A percentile compares a stretch with the other conserved stretches of the same genome.
Conservation (phyloP, 2,888 invertebrate genomes). For the Norana najaformis region DNA sequence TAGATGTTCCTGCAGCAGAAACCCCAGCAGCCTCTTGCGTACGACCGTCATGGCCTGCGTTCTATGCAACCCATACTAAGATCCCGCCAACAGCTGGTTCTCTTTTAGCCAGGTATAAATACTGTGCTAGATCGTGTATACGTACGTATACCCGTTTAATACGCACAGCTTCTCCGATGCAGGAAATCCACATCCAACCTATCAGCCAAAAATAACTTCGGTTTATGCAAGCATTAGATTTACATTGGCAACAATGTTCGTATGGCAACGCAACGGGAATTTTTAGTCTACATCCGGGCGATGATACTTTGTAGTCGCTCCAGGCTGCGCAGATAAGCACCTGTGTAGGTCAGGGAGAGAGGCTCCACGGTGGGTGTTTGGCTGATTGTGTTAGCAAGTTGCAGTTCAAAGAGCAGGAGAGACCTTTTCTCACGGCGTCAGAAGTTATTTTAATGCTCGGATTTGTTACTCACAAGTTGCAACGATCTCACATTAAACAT, state of each 20-base stretch:
- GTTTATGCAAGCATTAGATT: background rate
- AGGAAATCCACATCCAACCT: background rate
- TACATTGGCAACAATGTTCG: background rate
- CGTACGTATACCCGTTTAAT: background rate
- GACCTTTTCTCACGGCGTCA: background rate
- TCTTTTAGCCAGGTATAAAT: background rate
- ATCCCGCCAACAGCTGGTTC: background rate
- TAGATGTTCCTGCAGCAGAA: background rate
- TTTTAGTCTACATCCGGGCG: background rate
- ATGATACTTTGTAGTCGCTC: slow-evolving; percentile 10
- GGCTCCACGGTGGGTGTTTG: background rate
- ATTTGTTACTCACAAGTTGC: background rate
- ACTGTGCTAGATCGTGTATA: background rate
- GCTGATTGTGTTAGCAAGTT: background rate
- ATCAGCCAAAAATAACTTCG: background rate
- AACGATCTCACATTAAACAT: background rate
- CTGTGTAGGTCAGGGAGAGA: background rate
- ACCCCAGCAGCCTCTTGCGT: no score
- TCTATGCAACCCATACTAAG: no score
- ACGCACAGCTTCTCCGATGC: background rate
- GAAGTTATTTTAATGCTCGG: background rate
- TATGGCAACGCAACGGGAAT: background rate
- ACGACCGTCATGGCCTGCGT: background rate
- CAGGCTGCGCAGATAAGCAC: background rate
- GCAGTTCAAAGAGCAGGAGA: background rate